Evolutionary conservation across 2,113 vertebrate species (phyloP), one percentile per base, ranked within the genome.

Genomic region (Pelobates fuscus): DNA sequence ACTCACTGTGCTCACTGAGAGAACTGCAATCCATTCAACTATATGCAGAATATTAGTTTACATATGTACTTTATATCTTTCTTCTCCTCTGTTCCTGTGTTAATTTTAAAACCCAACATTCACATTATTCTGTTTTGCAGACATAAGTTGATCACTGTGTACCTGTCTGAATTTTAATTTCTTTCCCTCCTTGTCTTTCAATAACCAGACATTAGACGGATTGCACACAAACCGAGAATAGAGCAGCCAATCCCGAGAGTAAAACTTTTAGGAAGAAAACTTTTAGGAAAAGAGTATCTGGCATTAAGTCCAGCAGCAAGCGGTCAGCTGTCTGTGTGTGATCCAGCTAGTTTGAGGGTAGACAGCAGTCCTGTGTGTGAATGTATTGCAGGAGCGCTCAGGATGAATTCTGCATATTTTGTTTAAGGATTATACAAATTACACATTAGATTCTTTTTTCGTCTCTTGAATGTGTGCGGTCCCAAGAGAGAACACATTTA

Each of bases 311-410:
- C 20, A 8, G 26, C 17, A 30, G 26, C 59, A 10, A 65, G 62
- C 62, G 14, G 29, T 15, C 60, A 63, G 60, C 62, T 65, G 62
- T 65, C 62, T 65, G 32, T 24, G 62, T 65, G 29, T 65, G 32
- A 65, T 65, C 37, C 62, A 23, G 60, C 60, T 14, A 21, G 60
- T 15, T 3, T 27, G 37, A 41, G 21, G 62, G 62, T n/a, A 65
- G 32, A 65, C 62, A 65, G 62, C 62, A n/a, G 37, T 14, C 62
- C 62, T 43, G 20, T 65, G 62, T 65, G 32, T 43, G 62, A 23
- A 65, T 21, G 32, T 63, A 21, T 24, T 27, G 7, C 60, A 63
- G 5, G 30, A 29, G 32, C 29, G 20, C 27, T 63, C 20, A 61
- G 24, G 15, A 17, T 30, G 59, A 26, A 61, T 18, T 27, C 27